Evolutionary conservation across 2,797 vertebrate species (phyloP).

Genomic region (Carapus acus): DNA sequence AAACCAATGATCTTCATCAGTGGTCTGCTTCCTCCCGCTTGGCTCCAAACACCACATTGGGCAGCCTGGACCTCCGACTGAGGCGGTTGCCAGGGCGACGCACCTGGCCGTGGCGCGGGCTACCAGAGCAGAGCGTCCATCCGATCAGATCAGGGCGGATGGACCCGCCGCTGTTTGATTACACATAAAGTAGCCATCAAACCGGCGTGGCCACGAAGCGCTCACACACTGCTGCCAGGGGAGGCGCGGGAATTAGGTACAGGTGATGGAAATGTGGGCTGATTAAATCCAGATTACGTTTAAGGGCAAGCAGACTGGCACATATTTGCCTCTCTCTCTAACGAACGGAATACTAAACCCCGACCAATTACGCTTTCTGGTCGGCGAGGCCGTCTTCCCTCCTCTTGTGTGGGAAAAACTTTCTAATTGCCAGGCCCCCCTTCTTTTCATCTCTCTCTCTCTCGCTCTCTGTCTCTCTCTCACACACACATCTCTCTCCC

Average conservation of each 20-base stretch:
- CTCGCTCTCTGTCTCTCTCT: no score
- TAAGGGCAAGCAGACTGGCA: constrained; percentile 36
- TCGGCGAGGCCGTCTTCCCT: constrained; percentile 51
- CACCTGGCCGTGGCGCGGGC: constrained; percentile 12
- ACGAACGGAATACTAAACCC: constrained; percentile 57
- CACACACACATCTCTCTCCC: constrained; percentile 48
- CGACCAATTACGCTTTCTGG: constrained; percentile 61
- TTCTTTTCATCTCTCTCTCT: constrained; percentile 52
- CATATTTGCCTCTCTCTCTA: constrained; percentile 27
- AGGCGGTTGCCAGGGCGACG: constrained; percentile 18
- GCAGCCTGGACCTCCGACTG: constrained; percentile 20
- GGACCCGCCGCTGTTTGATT: constrained; percentile 17
- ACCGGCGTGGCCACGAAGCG: neutral
- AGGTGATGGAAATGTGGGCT: constrained; percentile 35
- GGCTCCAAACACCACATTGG: no score
- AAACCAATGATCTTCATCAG: no score
- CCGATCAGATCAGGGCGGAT: constrained; percentile 12
- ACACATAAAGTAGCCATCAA: constrained; percentile 6
- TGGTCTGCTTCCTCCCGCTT: no score
- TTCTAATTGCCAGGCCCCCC: constrained; percentile 57
- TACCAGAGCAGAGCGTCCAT: neutral
- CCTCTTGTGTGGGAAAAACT: constrained; percentile 58
- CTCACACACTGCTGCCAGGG: neutral
- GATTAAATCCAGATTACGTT: constrained; percentile 51
- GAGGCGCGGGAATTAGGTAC: constrained; percentile 20